Evolutionary conservation across 1,140 invertebrate genomes (phyloP), one percentile per base, ranked within the genome.

Genomic region (Frieseomelitta varia): DNA sequence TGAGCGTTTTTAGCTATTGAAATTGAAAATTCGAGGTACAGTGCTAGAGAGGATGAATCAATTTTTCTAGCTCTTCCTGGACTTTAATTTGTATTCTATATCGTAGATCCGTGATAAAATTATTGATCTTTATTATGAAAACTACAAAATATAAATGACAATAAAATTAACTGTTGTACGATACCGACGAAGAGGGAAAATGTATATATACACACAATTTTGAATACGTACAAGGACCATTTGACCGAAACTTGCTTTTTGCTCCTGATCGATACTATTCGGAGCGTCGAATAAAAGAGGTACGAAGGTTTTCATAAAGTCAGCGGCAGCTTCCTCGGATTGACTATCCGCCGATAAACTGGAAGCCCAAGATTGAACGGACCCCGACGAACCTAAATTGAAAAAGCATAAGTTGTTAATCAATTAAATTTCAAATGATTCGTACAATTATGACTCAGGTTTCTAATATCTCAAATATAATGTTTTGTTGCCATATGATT

Each of bases 301-400:
- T 8, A 97, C 97, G 92, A 97, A 97, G 56, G 94, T 92, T 89
- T 97, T 96, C 97, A 97, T 97, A 86, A 97, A 97, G 74, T 96
- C 96, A 84, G 96, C 96, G 1, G 96, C 96, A 15, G 95, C 94
- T 90, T 97, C 96, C 92, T 97, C 97, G 0, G 96, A 95, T 85
- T 97, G 96, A 88, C 96, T 97, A 78, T 97, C 97, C 61, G 96
- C 95, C 74, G 97, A 97, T 74, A 97, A 96, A 86, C 96, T 97
- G 1, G 97, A 97, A 63, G 96, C 96, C 96, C 96, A 97, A 1
- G 97, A 97, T 85, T 97, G 96, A 61, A 97, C 95, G 0, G 97
- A 97, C 53, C 95, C 96, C 76, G 97, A 96, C 6, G 97, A 97
- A 74, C 95, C 96, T 93, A 94, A 94, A 87, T n/a, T 73, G 58